Evolutionary conservation across 2,888 invertebrate species (phyloP).

Genomic region (Argyresthia albistria): DNA sequence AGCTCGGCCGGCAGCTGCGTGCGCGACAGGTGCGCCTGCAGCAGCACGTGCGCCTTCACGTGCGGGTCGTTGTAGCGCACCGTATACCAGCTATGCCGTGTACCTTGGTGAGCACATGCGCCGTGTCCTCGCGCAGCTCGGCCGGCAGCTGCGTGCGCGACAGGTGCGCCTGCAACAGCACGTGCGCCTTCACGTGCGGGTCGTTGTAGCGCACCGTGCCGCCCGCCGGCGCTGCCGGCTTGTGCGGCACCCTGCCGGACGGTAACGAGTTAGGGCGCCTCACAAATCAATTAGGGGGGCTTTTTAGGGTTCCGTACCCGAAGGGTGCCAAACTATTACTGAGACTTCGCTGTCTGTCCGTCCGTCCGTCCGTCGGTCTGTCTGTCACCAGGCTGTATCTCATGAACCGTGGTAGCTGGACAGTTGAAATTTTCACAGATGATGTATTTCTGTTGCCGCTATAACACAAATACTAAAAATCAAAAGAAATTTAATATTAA

Average conservation of each 20-base stretch:
- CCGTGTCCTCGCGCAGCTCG: conserved; percentile 97
- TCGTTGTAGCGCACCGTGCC: conserved; percentile 87
- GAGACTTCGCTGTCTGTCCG: no score
- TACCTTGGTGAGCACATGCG: conserved; percentile 30
- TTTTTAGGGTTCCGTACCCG: no score
- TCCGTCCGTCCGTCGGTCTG: no score
- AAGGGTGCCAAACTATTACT: no score
- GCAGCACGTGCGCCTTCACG: conserved; percentile 94
- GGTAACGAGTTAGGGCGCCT: conserved; percentile 3
- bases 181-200: conserved; percentile 92
- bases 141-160: conserved; percentile 95
- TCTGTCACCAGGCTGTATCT: no score
- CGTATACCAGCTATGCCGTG: conserved; percentile 85
- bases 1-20: conserved; percentile 96
- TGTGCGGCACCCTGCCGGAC: conserved; percentile 75
- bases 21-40: conserved; percentile 96
- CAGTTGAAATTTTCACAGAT: no score
- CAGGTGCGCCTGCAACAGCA: conserved; percentile 95
- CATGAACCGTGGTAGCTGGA: no score
- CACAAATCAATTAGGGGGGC: no score
- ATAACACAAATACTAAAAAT: no score
- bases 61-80: conserved; percentile 89
- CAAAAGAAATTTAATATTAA: no score
- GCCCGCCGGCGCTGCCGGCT: conserved; percentile 73
- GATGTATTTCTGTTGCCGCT: no score